Evolutionary conservation across 2,113 vertebrate genomes (phyloP), one percentile per base, ranked within the genome.

Genomic region (Entomyzon cyanotis): DNA sequence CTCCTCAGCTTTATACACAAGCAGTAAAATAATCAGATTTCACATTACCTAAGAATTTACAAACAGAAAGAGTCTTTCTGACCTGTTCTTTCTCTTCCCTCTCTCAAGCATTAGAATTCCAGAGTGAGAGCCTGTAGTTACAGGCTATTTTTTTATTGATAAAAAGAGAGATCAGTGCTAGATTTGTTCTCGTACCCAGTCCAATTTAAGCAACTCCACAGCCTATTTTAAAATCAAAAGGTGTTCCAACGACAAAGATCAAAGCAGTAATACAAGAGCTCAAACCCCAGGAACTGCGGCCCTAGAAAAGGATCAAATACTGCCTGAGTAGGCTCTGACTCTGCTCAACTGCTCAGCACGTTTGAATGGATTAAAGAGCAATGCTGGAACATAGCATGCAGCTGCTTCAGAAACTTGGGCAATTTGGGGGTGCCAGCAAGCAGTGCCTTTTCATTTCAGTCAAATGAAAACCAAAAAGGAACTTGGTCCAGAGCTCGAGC

Each of bases 151-250:
- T 58, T 70, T 78, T n/a, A 92, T 16, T 27, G 73, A 63, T 86
- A 77, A 81, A 67, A 88, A 89, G 42, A 93, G 31, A 71, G 76
- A 80, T 69, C 67, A 46, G 46, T 16, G 24, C 73, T 90, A 65
- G 41, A 77, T 58, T 62, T 92, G 39, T 60, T 84, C 94, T 65
- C 2, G 0, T 28, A 65, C 9, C 24, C 49, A 89, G 80, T 44
- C n/a, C 81, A 95, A 79, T 74, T 88, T 86, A 86, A 74, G 86
- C 46, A 71, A 70, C 76, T 37, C 19, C 30, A 69, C 19, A 47
- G 68, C 37, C 46, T 88, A 87, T 86, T 95, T 84, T 70, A 94
- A 87, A 93, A 93, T 59, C 68, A 81, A 93, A 93, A 84, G 35
- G 60, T 60, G 59, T 85, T 92, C 63, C 70, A 90, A 62, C 0